phyloP scores from a whole-genome alignment of 1,140 invertebrate species.

The Hyles vespertilio region DNA sequence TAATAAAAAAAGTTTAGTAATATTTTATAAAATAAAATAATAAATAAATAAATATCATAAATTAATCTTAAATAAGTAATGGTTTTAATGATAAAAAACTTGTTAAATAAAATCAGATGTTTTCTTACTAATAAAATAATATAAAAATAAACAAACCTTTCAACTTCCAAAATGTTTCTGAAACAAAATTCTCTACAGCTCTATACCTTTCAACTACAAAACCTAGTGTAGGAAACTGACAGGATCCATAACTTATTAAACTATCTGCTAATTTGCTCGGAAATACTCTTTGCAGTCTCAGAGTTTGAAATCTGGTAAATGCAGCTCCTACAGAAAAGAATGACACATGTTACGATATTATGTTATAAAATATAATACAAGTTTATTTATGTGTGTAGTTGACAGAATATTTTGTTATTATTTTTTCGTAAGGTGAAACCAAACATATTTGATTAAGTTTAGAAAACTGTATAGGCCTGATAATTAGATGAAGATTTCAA shows the following conservation, averaged over 20 bases:
- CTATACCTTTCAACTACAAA: constrained; percentile 97
- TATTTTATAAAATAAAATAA: too few species aligned
- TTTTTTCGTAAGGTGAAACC: too few species aligned
- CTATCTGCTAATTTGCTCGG: constrained; percentile 84
- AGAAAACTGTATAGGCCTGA: too few species aligned
- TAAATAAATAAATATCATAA: too few species aligned
- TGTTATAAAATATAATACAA: too few species aligned
- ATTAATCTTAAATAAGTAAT: too few species aligned
- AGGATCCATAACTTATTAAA: constrained; percentile 97
- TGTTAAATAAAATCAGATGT: not conserved
- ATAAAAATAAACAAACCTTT: constrained; percentile 74
- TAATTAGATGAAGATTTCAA: not conserved
- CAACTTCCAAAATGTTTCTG: constrained; percentile 96
- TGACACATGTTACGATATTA: too few species aligned
- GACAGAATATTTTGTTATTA: too few species aligned
- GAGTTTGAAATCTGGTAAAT: constrained; percentile 98
- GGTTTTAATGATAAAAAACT: not conserved
- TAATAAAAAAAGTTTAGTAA: too few species aligned
- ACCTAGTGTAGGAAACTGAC: constrained; percentile 97
- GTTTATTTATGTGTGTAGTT: too few species aligned
- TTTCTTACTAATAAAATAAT: not conserved
- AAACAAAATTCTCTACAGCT: constrained; percentile 91
- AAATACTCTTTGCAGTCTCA: constrained; percentile 91
- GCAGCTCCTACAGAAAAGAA: constrained; percentile 84
- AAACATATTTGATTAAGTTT: too few species aligned